Conservation (phyloP, 2,797 vertebrate genomes). For the Cyprinella venusta region DNA sequence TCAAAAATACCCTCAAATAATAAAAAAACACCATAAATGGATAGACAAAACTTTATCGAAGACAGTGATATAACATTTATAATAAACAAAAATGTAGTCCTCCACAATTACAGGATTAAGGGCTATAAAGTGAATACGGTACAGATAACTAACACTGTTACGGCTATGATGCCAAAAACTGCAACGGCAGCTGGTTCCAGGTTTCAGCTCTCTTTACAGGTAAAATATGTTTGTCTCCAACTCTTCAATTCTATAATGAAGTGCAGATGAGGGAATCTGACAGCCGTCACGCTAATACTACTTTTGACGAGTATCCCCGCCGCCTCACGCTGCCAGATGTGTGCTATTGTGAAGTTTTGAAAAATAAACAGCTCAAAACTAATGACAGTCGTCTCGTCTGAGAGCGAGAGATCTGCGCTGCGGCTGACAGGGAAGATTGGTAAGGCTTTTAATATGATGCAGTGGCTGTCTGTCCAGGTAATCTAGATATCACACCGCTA, state of each 20-base stretch:
- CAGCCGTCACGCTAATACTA: neutral
- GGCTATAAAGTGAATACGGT: too few species aligned
- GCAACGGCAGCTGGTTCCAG: neutral
- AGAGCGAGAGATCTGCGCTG: slow-evolving; percentile 59
- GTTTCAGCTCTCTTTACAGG: neutral
- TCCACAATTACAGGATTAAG: too few species aligned
- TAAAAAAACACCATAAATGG: too few species aligned
- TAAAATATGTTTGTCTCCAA: neutral
- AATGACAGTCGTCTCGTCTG: neutral
- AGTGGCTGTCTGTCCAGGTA: slow-evolving; percentile 73
- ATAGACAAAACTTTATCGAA: too few species aligned
- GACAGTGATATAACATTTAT: too few species aligned
- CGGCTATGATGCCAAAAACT: neutral
- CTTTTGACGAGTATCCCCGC: slow-evolving; percentile 6
- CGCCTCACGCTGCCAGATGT: slow-evolving; percentile 15
- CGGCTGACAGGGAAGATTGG: slow-evolving; percentile 77
- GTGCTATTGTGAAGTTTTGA: slow-evolving; percentile 15
- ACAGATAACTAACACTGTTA: neutral
- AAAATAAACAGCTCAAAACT: slow-evolving; percentile 1
- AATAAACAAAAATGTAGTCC: too few species aligned
- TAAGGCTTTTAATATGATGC: slow-evolving; percentile 81
- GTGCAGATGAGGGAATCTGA: neutral
- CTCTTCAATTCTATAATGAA: neutral
- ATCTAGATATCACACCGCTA: slow-evolving; percentile 74
- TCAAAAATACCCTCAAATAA: too few species aligned